Base-by-base conservation (phyloP, 2,888 invertebrate genomes). In the Listrodromus nycthemerus region DNA sequence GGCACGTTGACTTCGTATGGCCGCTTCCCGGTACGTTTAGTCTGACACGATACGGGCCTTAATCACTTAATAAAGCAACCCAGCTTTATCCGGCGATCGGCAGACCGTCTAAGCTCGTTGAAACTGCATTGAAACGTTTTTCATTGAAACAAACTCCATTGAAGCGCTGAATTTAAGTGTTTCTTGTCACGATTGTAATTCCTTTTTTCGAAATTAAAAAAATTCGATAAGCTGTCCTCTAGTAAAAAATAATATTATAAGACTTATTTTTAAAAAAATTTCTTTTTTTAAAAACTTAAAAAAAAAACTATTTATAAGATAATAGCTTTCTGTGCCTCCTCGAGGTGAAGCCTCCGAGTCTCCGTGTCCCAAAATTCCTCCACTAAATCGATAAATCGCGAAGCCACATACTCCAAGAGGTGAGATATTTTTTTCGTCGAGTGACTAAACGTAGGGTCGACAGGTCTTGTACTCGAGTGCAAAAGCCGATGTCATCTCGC, bases 401-500 rank as follows among this genome's bases (percentile, higher is more conserved):
- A 48, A n/a, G 7, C 45, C 13, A 27, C 30, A 37, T 37, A 8
- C 55, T 41, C 55, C 58, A 76, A 52, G 58, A 2, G 16, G n/a
- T 63, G 66, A 80, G 24, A 13, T 41, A 2, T 10, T 41, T 41
- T 80, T 80, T 61, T 37, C 66, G 50, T 16, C 41, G 6, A 65
- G 30, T 13, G 21, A 52, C 30, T 61, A 74, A 61, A 67, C 61
- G 61, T 58, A 45, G 16, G 21, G 52, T 21, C 33, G 66, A 65
- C 63, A 55, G 74, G 33, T 52, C 21, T 55, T 65, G 19, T 27
- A 61, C 21, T 52, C 19, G 21, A 61, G 58, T 67, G 61, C 52
- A 65, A 79, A 79, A 83, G 70, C 65, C 79, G 65, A 66, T 74
- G 52, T 78, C 71, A 27, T 65, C 71, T 61, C 58, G 58, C 27